These are phyloP conservation scores for Xiphophorus hellerii DNA, from an alignment of 2,113 vertebrate genomes.

Conservation along the genomic window DNA sequence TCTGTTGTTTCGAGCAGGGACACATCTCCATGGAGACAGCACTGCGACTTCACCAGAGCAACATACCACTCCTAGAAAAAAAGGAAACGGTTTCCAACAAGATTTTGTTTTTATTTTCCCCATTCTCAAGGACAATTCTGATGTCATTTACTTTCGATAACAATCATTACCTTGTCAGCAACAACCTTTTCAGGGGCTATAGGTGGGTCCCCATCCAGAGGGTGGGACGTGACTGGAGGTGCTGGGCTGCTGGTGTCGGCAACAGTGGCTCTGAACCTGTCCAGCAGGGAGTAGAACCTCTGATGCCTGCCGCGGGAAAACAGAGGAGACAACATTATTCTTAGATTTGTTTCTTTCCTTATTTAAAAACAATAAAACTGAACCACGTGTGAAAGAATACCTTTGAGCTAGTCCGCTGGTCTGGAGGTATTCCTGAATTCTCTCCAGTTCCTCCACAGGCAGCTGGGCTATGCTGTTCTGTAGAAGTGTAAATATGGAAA, in stretches of 20 bases:
- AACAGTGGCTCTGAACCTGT: constrained; percentile 91
- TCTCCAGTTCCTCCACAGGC: constrained; percentile 90
- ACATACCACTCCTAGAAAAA: constrained; percentile 91
- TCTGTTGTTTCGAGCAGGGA: constrained; percentile 92
- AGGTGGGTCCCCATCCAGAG: constrained; percentile 88
- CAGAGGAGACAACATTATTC: neutral
- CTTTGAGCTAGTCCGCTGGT: constrained; percentile 90
- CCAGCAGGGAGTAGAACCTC: constrained; percentile 96
- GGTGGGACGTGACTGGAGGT: constrained; percentile 88
- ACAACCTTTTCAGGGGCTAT: constrained; percentile 83
- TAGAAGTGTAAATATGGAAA: constrained; percentile 15
- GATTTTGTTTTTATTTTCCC: neutral
- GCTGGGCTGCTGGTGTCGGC: constrained; percentile 85
- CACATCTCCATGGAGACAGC: constrained; percentile 85
- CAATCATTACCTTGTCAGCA: constrained; percentile 86
- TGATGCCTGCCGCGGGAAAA: constrained; percentile 84
- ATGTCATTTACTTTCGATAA: too few species aligned
- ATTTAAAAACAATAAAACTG: too few species aligned
- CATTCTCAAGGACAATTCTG: neutral
- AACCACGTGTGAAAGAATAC: constrained; percentile 65
- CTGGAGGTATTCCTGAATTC: constrained; percentile 95
- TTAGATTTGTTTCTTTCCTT: neutral
- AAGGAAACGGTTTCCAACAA: neutral
- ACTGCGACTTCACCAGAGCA: constrained; percentile 90
- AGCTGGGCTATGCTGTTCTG: constrained; percentile 93